These are phyloP conservation scores for Triops longicaudatus DNA, from an alignment of 1,140 invertebrate genomes.

Conservation along the genomic window DNA sequence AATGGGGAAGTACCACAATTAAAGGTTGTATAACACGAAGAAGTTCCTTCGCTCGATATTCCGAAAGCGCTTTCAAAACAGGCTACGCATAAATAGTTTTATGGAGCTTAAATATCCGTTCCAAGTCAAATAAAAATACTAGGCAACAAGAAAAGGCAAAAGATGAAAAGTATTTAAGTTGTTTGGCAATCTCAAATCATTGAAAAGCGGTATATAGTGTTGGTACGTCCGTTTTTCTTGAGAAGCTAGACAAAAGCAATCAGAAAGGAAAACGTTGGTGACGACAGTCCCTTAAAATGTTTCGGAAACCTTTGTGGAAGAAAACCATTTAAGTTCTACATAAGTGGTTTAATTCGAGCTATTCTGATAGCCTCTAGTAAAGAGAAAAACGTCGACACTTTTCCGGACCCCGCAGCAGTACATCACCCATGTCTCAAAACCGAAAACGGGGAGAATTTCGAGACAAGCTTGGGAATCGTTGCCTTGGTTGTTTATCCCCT, in stretches of 20 bases:
- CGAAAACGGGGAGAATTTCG: background rate
- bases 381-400: background rate
- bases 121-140: background rate
- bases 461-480: too few relatives aligned
- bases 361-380: background rate
- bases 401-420: background rate
- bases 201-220: background rate
- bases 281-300: background rate
- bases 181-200: conserved; percentile 7
- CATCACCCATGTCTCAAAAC: conserved; percentile 6
- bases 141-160: background rate
- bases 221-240: background rate
- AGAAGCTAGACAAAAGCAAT: background rate
- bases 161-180: background rate
- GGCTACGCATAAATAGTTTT: background rate
- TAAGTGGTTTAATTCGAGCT: background rate
- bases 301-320: background rate
- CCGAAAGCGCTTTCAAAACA: background rate
- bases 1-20: background rate
- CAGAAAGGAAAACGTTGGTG: background rate
- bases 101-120: background rate
- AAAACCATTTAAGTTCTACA: background rate
- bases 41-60: background rate
- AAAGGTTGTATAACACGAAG: conserved; percentile 2
- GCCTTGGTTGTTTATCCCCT: too few relatives aligned